Evolutionary conservation across 1,140 invertebrate species (phyloP).

Genomic region (Eubasilissa regina): DNA sequence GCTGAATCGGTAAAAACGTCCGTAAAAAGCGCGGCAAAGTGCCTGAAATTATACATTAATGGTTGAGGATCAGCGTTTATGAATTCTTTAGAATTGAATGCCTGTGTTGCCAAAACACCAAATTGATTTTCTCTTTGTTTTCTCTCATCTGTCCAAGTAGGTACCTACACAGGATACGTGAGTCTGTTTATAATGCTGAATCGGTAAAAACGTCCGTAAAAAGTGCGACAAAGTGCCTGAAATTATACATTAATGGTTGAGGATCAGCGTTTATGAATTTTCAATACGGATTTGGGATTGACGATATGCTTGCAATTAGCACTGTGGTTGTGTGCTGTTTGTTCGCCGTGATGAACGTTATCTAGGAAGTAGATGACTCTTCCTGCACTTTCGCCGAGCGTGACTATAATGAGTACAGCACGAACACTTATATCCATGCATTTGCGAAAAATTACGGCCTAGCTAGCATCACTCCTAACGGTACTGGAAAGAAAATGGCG

Average conservation of each 20-base stretch:
- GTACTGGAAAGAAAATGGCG: constrained; percentile 25
- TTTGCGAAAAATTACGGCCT: constrained; percentile 34
- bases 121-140: constrained; percentile 39
- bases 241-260: too few species aligned
- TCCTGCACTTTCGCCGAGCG: constrained; percentile 44
- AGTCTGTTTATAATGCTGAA: constrained; percentile 30
- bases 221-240: not conserved
- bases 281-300: too few species aligned
- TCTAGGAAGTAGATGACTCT: constrained; percentile 23
- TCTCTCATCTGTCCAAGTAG: not conserved
- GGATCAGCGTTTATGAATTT: too few species aligned
- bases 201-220: constrained; percentile 14
- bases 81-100: constrained; percentile 8
- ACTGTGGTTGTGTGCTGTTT: too few species aligned
- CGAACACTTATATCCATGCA: constrained; percentile 42
- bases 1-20: constrained; percentile 7
- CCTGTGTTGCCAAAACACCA: constrained; percentile 8
- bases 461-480: constrained; percentile 15
- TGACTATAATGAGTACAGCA: constrained; percentile 29
- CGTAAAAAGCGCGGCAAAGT: constrained; percentile 19
- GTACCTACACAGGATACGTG: not conserved
- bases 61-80: too few species aligned
- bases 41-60: too few species aligned
- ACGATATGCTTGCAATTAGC: too few species aligned
- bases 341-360: not conserved